phyloP scores from a whole-genome alignment of 2,888 invertebrate genomes.

The Drosophila parthenogenetica region DNA sequence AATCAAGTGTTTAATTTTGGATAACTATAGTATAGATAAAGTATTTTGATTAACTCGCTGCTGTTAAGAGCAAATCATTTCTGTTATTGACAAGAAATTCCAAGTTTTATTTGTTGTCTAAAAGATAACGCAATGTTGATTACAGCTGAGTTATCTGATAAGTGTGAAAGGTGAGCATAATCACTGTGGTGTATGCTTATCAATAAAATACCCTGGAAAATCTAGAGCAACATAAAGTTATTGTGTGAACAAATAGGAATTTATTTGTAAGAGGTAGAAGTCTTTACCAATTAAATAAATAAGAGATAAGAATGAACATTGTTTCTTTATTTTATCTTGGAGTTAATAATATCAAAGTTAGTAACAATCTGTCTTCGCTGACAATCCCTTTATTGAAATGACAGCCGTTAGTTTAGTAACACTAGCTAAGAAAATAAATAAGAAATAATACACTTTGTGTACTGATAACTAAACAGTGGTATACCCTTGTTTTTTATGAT shows the following conservation, averaged over 20 bases:
- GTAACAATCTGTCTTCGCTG: neutral
- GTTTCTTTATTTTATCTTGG: neutral
- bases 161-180: neutral
- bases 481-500: no score
- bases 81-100: neutral
- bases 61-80: neutral
- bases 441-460: no score
- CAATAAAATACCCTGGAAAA: neutral
- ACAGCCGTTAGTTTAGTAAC: neutral
- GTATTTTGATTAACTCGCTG: neutral
- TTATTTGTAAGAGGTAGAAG: neutral
- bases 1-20: neutral
- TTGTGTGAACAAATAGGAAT: neutral
- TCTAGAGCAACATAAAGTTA: neutral
- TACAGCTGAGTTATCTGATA: neutral
- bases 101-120: neutral
- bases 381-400: neutral
- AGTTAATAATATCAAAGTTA: neutral
- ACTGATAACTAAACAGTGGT: no score
- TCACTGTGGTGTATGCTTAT: no score
- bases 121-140: neutral
- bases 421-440: constrained; percentile 1
- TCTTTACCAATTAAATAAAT: neutral
- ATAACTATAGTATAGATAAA: no score
- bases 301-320: neutral